phyloP scores from a whole-genome alignment of 2,797 vertebrate species.

The Paguma larvata region DNA sequence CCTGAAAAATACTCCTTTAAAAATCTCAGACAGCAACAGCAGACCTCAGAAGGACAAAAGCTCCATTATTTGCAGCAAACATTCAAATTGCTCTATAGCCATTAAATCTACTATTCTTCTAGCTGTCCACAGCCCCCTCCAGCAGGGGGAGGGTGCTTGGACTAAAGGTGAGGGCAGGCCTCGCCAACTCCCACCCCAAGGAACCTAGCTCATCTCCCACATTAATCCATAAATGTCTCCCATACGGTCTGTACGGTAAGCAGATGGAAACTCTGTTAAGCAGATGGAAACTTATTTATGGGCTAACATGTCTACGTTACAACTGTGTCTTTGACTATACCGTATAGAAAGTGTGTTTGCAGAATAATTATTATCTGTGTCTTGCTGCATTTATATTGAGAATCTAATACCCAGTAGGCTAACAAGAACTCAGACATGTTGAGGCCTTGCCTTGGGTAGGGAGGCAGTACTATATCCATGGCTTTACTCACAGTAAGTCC shows the following conservation, averaged over 20 bases:
- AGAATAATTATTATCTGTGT: slow-evolving; percentile 11
- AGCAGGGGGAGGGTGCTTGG: neutral
- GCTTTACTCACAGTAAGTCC: slow-evolving; percentile 28
- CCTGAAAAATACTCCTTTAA: slow-evolving; percentile 60
- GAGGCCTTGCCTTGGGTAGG: neutral
- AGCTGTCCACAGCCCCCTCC: neutral
- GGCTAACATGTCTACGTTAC: neutral
- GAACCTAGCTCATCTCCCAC: neutral
- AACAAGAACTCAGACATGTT: neutral
- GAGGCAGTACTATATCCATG: neutral
- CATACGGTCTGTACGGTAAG: neutral
- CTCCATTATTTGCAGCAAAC: slow-evolving; percentile 10
- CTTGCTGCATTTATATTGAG: slow-evolving; percentile 9
- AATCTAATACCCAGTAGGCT: neutral
- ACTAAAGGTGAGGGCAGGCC: neutral
- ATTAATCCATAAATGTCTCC: neutral
- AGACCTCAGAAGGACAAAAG: slow-evolving; percentile 50
- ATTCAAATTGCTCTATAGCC: neutral
- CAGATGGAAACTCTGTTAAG: slow-evolving; percentile 22
- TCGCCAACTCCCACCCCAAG: neutral
- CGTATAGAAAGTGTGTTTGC: slow-evolving; percentile 11
- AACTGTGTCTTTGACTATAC: slow-evolving; percentile 30
- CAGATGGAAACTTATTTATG: slow-evolving; percentile 28
- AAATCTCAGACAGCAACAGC: slow-evolving; percentile 58
- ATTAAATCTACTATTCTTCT: neutral